phyloP scores from a whole-genome alignment of 2,888 invertebrate genomes.

The Chrysolina haemoptera region DNA sequence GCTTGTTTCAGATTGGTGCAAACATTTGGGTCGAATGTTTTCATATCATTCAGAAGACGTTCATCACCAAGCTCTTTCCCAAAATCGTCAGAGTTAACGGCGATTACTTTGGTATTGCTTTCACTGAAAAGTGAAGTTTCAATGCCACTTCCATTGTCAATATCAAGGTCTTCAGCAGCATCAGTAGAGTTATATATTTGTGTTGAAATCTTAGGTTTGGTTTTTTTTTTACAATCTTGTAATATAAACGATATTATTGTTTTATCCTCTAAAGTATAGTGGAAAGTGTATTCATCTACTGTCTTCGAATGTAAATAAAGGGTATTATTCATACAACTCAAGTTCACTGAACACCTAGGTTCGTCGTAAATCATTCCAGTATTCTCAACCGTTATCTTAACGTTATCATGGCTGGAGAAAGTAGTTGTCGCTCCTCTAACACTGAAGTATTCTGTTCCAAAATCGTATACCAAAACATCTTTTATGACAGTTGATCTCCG shows the following conservation, averaged over 20 bases:
- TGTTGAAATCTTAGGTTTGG: neutral
- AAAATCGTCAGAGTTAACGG: neutral
- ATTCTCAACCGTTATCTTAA: conserved; percentile 58
- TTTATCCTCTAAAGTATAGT: conserved; percentile 51
- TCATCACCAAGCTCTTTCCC: neutral
- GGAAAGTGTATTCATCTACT: conserved; percentile 49
- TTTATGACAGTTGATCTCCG: conserved; percentile 28
- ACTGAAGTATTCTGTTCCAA: conserved; percentile 52
- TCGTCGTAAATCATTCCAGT: conserved; percentile 52
- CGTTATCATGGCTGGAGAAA: conserved; percentile 59
- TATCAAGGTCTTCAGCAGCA: neutral
- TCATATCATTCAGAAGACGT: neutral
- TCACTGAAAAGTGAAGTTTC: neutral
- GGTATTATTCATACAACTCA: conserved; percentile 48
- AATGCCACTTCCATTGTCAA: neutral
- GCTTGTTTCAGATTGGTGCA: conserved; percentile 43
- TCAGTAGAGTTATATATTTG: neutral
- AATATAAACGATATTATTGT: conserved; percentile 55
- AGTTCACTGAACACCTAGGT: conserved; percentile 53
- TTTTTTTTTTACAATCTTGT: conserved; percentile 27
- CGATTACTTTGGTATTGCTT: conserved; percentile 4
- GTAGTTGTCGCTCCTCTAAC: conserved; percentile 55
- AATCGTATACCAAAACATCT: conserved; percentile 54
- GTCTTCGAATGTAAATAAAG: conserved; percentile 53
- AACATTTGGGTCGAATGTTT: conserved; percentile 23